Evolutionary conservation across 2,888 invertebrate genomes (phyloP).

Genomic region (Temnothorax rugatulus): DNA sequence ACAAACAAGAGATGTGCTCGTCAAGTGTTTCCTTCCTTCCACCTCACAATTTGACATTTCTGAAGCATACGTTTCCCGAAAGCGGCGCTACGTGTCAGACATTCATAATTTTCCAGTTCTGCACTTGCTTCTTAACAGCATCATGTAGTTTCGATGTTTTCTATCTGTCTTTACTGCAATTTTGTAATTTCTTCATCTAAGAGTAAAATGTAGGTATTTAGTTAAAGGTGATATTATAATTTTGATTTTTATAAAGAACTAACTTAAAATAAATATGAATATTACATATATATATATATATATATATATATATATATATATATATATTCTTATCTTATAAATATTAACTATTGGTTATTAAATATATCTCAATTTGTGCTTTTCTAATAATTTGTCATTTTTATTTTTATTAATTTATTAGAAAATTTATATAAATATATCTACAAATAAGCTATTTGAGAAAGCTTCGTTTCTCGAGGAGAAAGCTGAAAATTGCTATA

Average conservation of each 20-base stretch:
- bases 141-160: background rate
- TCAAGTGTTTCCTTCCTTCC: background rate
- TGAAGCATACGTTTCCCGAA: constrained; percentile 11
- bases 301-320: background rate
- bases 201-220: background rate
- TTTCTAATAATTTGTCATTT: background rate
- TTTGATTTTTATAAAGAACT: background rate
- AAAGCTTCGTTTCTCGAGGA: background rate
- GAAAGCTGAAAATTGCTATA: background rate
- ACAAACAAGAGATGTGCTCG: constrained; percentile 31
- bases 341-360: background rate
- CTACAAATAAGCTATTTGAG: background rate
- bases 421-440: background rate
- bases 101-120: constrained; percentile 38
- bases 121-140: constrained; percentile 5
- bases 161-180: background rate
- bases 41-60: background rate
- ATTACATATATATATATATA: no score
- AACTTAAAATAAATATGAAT: no score
- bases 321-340: background rate
- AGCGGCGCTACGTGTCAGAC: constrained; percentile 17
- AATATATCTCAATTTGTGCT: background rate
- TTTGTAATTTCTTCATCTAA: background rate
- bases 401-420: background rate
- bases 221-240: background rate